Evolutionary conservation across 2,113 vertebrate species (phyloP), one percentile per base, ranked within the genome.

Genomic region (Forbesichthys agassizii): DNA sequence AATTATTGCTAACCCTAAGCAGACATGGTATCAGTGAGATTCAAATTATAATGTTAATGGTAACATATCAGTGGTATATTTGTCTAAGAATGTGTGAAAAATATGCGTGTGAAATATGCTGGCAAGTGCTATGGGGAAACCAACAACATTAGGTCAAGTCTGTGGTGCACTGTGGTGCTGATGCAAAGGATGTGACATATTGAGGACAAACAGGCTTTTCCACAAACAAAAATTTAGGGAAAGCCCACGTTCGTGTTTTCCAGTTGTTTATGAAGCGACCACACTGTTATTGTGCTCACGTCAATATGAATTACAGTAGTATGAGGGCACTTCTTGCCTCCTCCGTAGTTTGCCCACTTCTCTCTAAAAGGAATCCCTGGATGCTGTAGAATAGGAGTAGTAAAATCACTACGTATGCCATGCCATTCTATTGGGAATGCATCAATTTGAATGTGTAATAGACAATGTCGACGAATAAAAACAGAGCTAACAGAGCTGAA

Each of bases 191-290:
- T 88, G 86, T 88, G 82, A 88, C 83, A 89, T 85, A 82, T 82
- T 86, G 80, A 85, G 83, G 85, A 87, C 85, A 86, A 90, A 86
- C 79, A 86, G 73, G 77, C 79, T 86, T 87, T 88, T 86, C 86
- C 84, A 80, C 85, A 86, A 88, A 88, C 81, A 88, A 88, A 90
- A 92, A 81, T 80, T 80, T 68, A 69, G 83, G 79, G 73, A 90
- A 89, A 82, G 78, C 84, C 86, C 78, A 77, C 72, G 81, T 81
- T 77, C 61, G 61, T 69, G 73, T 84, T 84, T 84, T 85, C 80
- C 73, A 87, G 63, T 88, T 89, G 86, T 91, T 88, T 89, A 80
- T 88, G 84, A 88, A 80, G 66, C 33, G 66, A 80, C 78, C 85
- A 57, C 84, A 75, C 55, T 82, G 77, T 88, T 89, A 90, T 84